Percentiles rank a stretch among this genome's conserved stretches.
These are phyloP conservation scores for Polyommatus icarus DNA, from an alignment of 2,888 invertebrate genomes.

Conservation along the genomic window DNA sequence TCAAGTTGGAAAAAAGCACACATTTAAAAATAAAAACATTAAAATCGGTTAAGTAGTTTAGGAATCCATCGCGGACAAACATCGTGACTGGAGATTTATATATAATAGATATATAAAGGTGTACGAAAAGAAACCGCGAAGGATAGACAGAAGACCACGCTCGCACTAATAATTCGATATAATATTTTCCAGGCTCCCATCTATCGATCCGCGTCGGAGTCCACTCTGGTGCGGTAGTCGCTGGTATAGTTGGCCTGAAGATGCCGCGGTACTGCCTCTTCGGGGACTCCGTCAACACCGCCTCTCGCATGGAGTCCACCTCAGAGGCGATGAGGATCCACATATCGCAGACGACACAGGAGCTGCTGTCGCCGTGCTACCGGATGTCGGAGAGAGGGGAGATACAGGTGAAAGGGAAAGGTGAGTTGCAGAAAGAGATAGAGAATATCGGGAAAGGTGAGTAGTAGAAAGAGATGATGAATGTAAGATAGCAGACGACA, in stretches of 20 bases:
- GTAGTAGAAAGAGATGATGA: no score
- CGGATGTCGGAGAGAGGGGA: slow-evolving; percentile 89
- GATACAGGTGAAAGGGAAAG: slow-evolving; percentile 95
- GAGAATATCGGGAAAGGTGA: no score
- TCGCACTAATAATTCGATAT: no score
- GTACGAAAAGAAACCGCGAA: no score
- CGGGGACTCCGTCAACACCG: slow-evolving; percentile 95
- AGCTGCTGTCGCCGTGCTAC: slow-evolving; percentile 87
- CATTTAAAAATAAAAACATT: no score
- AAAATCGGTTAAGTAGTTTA: no score
- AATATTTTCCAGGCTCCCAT: slow-evolving; percentile 84
- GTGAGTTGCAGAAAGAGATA: slow-evolving; percentile 54
- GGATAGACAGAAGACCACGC: no score
- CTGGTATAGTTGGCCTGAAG: slow-evolving; percentile 95
- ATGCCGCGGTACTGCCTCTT: slow-evolving; percentile 95
- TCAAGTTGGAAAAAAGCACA: no score
- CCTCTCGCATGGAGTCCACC: slow-evolving; percentile 95
- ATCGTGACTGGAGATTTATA: no score
- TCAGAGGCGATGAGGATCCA: slow-evolving; percentile 97
- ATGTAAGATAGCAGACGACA: slow-evolving; percentile 82
- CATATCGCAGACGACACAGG: slow-evolving; percentile 93
- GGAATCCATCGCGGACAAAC: no score
- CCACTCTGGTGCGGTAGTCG: slow-evolving; percentile 95
- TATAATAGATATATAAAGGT: no score
- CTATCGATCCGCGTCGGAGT: slow-evolving; percentile 92